These are phyloP conservation scores for Diabrotica balteata DNA, from an alignment of 2,888 invertebrate genomes.

Conservation along the genomic window DNA sequence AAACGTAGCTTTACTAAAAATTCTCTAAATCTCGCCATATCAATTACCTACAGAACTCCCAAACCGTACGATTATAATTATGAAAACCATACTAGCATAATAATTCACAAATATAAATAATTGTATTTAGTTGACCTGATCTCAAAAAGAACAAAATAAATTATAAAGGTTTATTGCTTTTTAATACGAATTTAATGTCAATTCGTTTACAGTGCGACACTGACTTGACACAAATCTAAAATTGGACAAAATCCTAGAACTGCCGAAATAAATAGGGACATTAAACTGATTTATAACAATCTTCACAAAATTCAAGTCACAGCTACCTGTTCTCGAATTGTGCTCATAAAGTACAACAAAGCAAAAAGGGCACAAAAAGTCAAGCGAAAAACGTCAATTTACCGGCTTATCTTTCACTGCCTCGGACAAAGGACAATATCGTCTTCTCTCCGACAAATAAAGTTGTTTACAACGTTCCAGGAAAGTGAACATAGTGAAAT, in stretches of 20 bases:
- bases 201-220: not conserved
- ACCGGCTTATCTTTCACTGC: conserved; percentile 15
- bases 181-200: not conserved
- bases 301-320: conserved; percentile 27
- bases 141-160: not conserved
- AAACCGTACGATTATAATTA: too few species aligned
- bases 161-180: not conserved
- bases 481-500: conserved; percentile 20
- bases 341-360: conserved; percentile 23
- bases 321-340: conserved; percentile 35
- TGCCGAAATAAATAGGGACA: conserved; percentile 13
- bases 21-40: too few species aligned
- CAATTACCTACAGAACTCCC: too few species aligned
- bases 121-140: too few species aligned
- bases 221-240: conserved; percentile 6
- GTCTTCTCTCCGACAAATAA: conserved; percentile 25
- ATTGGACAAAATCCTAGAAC: conserved; percentile 8
- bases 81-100: too few species aligned
- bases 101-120: too few species aligned
- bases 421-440: conserved; percentile 21
- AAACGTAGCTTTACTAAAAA: too few species aligned
- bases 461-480: conserved; percentile 31
- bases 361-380: conserved; percentile 33
- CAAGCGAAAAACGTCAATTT: conserved; percentile 26
- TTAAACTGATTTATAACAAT: conserved; percentile 29